Evolutionary conservation across 2,888 invertebrate genomes (phyloP), one percentile per base, ranked within the genome.

Genomic region (Nemotelus pantherinus): DNA sequence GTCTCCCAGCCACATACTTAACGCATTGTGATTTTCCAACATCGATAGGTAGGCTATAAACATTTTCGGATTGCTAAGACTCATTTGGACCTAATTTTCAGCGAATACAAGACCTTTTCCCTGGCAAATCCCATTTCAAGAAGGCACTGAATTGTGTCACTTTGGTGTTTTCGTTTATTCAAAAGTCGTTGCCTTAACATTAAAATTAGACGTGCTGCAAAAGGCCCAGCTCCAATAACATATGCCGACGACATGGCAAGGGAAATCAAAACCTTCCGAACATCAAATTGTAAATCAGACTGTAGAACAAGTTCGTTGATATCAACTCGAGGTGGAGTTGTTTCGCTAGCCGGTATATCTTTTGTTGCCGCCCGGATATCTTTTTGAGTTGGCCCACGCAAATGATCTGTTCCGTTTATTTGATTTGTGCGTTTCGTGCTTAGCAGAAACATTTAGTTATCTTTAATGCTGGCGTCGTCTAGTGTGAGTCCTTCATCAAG

Each of bases 11-110:
- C 92, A 92, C 80, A 90, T 88, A 81, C 89, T 90, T 80, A 91
- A 89, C 57, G 90, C 89, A 76, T 89, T 88, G 58, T 92, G 91
- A 81, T 90, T 91, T 84, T 92, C 92, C 82, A 92, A 84, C 86
- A 92, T 91, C 79, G 91, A 90, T 81, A 92, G 85, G 85, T 92
- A 92, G n/a, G 92, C 92, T 81, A 92, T 85, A 81, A 92, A 87
- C 81, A 91, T 90, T 85, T 91, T 90, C 10, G 92, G 92, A 86
- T 90, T 91, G 81, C 89, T 89, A 25, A 93, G 88, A 79, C 90
- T 91, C 70, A 92, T 87, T 82, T 92, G 91, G 78, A 92, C 90
- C 79, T 90, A 64, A 84, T 43, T 77, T 83, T 84, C 44, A 92
- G 85, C 10, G 91, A 91, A 84, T 88, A 89, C 53, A 88, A 86